A percentile compares a stretch with the other conserved stretches of the same genome.
Conservation (phyloP, 2,888 invertebrate genomes). For the Punctoribates punctum region DNA sequence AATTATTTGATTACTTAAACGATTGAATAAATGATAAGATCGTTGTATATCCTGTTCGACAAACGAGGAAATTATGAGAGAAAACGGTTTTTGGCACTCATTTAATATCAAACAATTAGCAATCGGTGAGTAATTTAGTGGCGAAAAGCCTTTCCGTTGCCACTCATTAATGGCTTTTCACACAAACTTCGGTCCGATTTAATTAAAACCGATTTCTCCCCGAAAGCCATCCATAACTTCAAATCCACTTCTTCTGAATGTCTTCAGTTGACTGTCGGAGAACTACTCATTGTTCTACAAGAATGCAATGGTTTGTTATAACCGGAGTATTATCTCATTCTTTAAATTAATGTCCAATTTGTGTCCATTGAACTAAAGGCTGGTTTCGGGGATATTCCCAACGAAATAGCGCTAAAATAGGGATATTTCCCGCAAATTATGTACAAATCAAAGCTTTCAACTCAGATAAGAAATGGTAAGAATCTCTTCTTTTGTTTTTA, state of each 20-base stretch:
- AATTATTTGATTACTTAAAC: no score
- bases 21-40: not conserved
- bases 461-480: constrained; percentile 73
- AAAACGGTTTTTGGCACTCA: not conserved
- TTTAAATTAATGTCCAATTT: not conserved
- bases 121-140: not conserved
- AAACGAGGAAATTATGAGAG: constrained; percentile 1
- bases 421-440: constrained; percentile 77
- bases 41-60: not conserved
- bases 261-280: constrained; percentile 72
- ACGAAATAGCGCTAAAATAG: constrained; percentile 62
- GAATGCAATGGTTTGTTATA: constrained; percentile 64
- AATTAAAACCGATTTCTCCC: not conserved
- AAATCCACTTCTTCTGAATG: constrained; percentile 62
- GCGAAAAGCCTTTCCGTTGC: not conserved
- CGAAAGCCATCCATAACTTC: constrained; percentile 85
- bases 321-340: not conserved
- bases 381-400: constrained; percentile 86
- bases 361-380: constrained; percentile 56
- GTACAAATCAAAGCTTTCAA: constrained; percentile 71
- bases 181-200: not conserved
- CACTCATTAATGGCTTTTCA: not conserved
- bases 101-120: constrained; percentile 20
- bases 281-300: constrained; percentile 84
- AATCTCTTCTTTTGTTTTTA: constrained; percentile 49